phyloP scores from a whole-genome alignment of 2,888 invertebrate genomes.

The Palloptera scutellata region DNA sequence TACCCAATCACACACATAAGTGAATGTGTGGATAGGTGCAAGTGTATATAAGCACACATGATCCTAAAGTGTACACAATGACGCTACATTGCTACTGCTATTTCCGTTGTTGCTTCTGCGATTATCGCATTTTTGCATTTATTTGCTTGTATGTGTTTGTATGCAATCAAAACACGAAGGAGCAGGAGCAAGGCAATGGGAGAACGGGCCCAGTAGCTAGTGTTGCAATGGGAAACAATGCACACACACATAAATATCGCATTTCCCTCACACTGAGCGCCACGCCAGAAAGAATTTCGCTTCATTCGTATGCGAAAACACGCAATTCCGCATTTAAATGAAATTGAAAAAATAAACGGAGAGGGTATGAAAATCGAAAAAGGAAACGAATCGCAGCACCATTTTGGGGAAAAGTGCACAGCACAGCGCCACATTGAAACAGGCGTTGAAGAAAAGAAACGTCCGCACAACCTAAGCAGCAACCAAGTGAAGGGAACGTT shows the following conservation, averaged over 20 bases:
- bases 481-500: too few relatives aligned
- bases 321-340: slow-evolving; percentile 37
- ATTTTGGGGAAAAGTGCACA: background rate
- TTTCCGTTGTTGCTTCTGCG: slow-evolving; percentile 9
- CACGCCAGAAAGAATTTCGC: background rate
- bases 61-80: background rate
- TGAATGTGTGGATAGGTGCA: background rate
- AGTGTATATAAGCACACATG: background rate
- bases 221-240: too few relatives aligned
- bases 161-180: background rate
- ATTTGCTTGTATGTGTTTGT: background rate
- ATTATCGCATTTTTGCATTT: slow-evolving; percentile 25
- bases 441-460: too few relatives aligned
- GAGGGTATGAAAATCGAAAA: background rate
- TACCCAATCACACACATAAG: slow-evolving; percentile 3
- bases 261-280: background rate
- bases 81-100: background rate
- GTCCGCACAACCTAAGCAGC: too few relatives aligned
- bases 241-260: background rate
- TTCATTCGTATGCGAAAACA: slow-evolving; percentile 42
- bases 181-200: too few relatives aligned
- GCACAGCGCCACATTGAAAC: slow-evolving; percentile 2
- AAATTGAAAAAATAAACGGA: slow-evolving; percentile 34
- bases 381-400: background rate
- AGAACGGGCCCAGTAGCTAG: too few relatives aligned